Conservation (phyloP, 2,113 vertebrate genomes). For the Leiothrix lutea region DNA sequence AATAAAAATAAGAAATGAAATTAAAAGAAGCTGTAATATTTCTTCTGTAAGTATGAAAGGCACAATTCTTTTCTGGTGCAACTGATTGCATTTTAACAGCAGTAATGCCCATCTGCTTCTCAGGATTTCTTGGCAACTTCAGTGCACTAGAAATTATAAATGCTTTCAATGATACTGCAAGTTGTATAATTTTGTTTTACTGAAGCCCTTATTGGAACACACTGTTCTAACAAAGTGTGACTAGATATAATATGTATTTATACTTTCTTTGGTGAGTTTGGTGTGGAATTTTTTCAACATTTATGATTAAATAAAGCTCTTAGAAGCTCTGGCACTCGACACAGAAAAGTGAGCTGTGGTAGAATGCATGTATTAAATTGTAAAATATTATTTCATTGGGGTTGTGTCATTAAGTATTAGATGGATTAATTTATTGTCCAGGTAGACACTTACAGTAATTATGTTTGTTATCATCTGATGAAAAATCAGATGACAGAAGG, state of each 20-base stretch:
- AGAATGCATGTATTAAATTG: background rate
- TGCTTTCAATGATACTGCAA: conserved; percentile 5
- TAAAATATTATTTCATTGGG: background rate
- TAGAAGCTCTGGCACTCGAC: background rate
- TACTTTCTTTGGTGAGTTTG: background rate
- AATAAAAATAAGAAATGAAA: background rate
- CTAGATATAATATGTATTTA: background rate
- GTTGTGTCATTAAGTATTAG: background rate
- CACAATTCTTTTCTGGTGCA: background rate
- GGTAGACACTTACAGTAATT: background rate
- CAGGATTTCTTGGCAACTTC: conserved; percentile 49
- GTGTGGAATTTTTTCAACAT: background rate
- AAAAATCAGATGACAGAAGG: background rate
- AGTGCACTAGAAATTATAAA: conserved; percentile 24
- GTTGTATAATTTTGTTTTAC: conserved; percentile 23
- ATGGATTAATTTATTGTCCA: background rate
- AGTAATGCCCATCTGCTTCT: conserved; percentile 51
- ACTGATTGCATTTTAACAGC: conserved; percentile 30
- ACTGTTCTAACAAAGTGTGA: conserved; percentile 30
- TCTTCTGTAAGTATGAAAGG: background rate
- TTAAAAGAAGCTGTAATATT: background rate
- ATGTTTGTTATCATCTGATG: background rate
- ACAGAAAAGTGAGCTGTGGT: background rate
- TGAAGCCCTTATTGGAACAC: conserved; percentile 20
- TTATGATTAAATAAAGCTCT: conserved; percentile 25